These are phyloP conservation scores for Lutjanus campechanus DNA, from an alignment of 2,797 vertebrate genomes.

Conservation along the genomic window DNA sequence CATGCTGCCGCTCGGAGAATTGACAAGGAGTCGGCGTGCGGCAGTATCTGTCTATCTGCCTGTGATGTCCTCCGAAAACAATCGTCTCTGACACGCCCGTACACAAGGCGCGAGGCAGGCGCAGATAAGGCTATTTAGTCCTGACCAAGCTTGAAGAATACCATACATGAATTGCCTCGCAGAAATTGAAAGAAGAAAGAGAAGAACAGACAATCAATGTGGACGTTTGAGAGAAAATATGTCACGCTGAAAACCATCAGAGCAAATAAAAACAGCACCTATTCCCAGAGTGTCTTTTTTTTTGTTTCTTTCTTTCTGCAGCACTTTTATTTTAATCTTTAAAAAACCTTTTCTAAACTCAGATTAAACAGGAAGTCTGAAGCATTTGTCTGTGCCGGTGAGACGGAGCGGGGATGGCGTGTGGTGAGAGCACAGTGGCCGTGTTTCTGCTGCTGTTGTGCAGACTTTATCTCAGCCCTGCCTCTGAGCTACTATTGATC, in stretches of 20 bases:
- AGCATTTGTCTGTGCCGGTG: slow-evolving; percentile 28
- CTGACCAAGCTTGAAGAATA: slow-evolving; percentile 52
- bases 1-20: slow-evolving; percentile 60
- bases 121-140: slow-evolving; percentile 76
- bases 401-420: slow-evolving; percentile 3
- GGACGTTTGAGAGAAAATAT: slow-evolving; percentile 34
- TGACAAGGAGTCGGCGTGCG: slow-evolving; percentile 66
- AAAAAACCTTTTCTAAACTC: slow-evolving; percentile 18
- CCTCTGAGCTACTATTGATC: slow-evolving; percentile 82
- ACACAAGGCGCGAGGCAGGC: slow-evolving; percentile 44
- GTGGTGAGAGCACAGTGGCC: slow-evolving; percentile 41
- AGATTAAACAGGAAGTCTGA: slow-evolving; percentile 38
- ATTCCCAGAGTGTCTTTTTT: slow-evolving; percentile 13
- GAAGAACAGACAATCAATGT: slow-evolving; percentile 45
- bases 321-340: slow-evolving; percentile 29
- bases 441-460: slow-evolving; percentile 57
- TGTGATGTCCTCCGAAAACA: slow-evolving; percentile 79
- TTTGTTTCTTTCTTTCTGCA: neutral
- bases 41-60: slow-evolving; percentile 73
- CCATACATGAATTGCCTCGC: slow-evolving; percentile 35
- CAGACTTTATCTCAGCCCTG: slow-evolving; percentile 65
- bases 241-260: slow-evolving; percentile 16
- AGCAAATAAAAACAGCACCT: slow-evolving; percentile 30
- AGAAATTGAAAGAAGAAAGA: slow-evolving; percentile 46
- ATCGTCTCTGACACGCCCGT: slow-evolving; percentile 69